Evolutionary conservation across 2,113 vertebrate species (phyloP).

Genomic region (Desmodus rotundus): DNA sequence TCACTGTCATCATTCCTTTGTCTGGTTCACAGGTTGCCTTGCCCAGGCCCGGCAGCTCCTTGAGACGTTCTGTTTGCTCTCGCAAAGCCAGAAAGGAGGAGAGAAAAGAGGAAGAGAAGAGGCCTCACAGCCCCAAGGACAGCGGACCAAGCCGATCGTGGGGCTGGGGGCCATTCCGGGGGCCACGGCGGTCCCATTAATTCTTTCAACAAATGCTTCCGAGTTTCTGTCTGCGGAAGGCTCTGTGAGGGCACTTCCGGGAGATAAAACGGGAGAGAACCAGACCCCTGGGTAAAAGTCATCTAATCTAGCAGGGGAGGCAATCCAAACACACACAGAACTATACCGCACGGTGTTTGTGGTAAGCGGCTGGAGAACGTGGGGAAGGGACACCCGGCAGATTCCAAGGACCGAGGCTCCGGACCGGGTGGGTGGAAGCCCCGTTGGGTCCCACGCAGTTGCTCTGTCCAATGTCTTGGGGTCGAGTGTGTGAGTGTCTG

Average conservation of each 20-base stretch:
- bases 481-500: not conserved
- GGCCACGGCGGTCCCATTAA: fast-evolving
- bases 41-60: fast-evolving
- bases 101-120: not conserved
- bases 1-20: not conserved
- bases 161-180: fast-evolving
- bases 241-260: not conserved
- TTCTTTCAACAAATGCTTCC: not conserved
- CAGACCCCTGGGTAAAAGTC: not conserved
- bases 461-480: fast-evolving
- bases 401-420: fast-evolving
- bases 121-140: fast-evolving
- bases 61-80: not conserved
- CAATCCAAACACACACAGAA: fast-evolving
- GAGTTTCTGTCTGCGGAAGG: fast-evolving
- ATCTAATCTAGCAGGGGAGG: not conserved
- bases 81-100: not conserved
- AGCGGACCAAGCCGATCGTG: fast-evolving
- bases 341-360: fast-evolving
- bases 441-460: fast-evolving
- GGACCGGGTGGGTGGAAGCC: fast-evolving
- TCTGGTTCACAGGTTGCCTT: not conserved
- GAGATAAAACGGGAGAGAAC: fast-evolving
- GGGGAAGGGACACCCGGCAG: fast-evolving
- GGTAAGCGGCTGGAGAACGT: fast-evolving